A percentile compares a stretch with the other conserved stretches of the same genome.
Conservation (phyloP, 1,140 invertebrate species). For the Macrotrachela quadricornifera region DNA sequence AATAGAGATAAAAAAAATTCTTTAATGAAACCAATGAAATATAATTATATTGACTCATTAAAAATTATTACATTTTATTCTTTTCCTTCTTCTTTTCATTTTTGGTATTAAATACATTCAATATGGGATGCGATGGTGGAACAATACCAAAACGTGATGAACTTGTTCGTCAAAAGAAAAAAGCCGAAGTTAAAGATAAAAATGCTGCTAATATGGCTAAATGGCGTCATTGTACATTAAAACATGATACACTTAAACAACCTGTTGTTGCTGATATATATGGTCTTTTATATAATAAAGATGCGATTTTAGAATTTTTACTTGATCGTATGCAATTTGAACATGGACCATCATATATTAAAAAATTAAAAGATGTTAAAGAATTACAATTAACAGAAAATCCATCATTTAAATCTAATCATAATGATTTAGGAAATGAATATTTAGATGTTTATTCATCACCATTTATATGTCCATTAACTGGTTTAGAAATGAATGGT, state of each 20-base stretch:
- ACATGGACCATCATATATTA: constrained; percentile 10
- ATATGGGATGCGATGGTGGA: constrained; percentile 96
- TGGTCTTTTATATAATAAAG: constrained; percentile 81
- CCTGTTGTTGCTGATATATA: constrained; percentile 77
- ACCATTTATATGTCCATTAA: constrained; percentile 77
- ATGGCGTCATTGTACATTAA: constrained; percentile 78
- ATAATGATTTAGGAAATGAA: constrained; percentile 51
- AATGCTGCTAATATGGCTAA: constrained; percentile 40
- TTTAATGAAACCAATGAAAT: too few relatives aligned
- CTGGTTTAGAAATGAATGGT: constrained; percentile 87
- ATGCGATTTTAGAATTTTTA: constrained; percentile 64
- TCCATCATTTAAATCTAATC: constrained; percentile 43
- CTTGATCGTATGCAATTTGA: constrained; percentile 44
- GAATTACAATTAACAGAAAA: constrained; percentile 65
- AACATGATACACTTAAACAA: constrained; percentile 55
- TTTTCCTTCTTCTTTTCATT: too few relatives aligned
- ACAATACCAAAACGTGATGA: constrained; percentile 87
- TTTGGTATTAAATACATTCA: background rate
- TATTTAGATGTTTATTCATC: constrained; percentile 54
- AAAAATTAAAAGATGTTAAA: constrained; percentile 51
- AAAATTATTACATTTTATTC: too few relatives aligned
- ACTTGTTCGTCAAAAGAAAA: constrained; percentile 65
- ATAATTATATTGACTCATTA: too few relatives aligned
- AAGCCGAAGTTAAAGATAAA: constrained; percentile 50
- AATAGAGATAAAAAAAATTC: too few relatives aligned